Conservation (phyloP, 2,888 invertebrate genomes). For the Drosophila borealis region DNA sequence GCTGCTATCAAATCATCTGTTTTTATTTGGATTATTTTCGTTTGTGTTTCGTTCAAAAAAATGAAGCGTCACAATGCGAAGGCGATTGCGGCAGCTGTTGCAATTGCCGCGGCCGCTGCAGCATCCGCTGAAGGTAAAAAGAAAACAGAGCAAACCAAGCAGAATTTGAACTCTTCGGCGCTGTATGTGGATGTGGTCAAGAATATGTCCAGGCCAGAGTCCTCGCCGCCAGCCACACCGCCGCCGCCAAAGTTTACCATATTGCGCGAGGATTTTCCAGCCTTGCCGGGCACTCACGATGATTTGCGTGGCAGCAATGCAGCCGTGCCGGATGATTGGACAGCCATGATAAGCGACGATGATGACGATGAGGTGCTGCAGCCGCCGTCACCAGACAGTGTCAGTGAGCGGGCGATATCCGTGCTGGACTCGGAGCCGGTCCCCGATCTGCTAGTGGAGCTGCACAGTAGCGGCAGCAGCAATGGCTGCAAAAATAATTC, state of each 20-base stretch:
- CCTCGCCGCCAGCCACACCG: constrained; percentile 10
- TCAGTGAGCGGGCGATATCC: constrained; percentile 6
- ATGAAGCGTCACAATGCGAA: constrained; percentile 62
- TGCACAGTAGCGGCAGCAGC: constrained; percentile 7
- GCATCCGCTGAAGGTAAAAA: constrained; percentile 25
- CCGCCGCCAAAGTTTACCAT: constrained; percentile 51
- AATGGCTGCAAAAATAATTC: background rate
- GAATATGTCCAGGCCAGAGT: constrained; percentile 39
- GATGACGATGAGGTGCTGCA: constrained; percentile 18
- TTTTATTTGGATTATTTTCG: constrained; percentile 7
- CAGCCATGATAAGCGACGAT: constrained; percentile 41
- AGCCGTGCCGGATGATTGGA: constrained; percentile 56
- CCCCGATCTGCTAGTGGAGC: constrained; percentile 18
- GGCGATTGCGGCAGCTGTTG: constrained; percentile 40
- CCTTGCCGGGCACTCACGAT: constrained; percentile 47
- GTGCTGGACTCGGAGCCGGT: background rate
- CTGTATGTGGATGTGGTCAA: constrained; percentile 68
- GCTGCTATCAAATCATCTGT: constrained; percentile 15
- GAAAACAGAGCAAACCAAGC: constrained; percentile 14
- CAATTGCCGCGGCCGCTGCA: constrained; percentile 30
- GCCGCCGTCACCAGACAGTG: constrained; percentile 4
- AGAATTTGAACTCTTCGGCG: constrained; percentile 4
- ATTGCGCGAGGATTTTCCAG: constrained; percentile 62
- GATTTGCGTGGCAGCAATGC: constrained; percentile 2
- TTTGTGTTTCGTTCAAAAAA: constrained; percentile 9